Percentiles rank a stretch among this genome's conserved stretches.
Conservation (phyloP, 1,140 invertebrate species). For the Psilanteris sp. region DNA sequence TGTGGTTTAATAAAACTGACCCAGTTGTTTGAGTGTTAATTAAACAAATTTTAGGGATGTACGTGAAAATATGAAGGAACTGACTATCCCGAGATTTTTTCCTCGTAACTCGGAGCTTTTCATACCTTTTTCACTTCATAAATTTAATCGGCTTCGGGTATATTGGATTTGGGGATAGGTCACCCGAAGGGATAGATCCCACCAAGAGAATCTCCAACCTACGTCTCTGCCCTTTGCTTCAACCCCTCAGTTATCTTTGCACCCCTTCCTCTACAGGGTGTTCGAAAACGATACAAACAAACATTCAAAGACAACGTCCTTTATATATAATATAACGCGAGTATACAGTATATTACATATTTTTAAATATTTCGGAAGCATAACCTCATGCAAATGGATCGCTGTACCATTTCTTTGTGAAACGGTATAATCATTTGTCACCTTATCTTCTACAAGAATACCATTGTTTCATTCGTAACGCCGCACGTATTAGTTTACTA, state of each 20-base stretch:
- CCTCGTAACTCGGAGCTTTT: constrained; percentile 65
- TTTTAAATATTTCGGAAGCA: no score
- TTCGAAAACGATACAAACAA: no score
- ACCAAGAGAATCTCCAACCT: constrained; percentile 37
- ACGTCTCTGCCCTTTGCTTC: constrained; percentile 33
- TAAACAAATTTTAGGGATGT: constrained; percentile 29
- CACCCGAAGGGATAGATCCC: constrained; percentile 43
- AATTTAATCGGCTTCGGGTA: constrained; percentile 77
- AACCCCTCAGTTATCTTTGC: constrained; percentile 15
- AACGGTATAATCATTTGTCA: no score
- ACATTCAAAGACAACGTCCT: constrained; percentile 5
- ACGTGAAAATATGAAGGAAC: constrained; percentile 36
- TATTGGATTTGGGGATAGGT: constrained; percentile 74
- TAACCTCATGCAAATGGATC: no score
- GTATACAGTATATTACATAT: no score
- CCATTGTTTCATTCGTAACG: no score
- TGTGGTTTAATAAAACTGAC: constrained; percentile 15
- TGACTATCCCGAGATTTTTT: constrained; percentile 40
- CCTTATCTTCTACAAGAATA: no score
- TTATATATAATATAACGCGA: no score
- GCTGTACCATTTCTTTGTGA: no score
- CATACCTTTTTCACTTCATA: constrained; percentile 76
- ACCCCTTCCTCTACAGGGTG: constrained; percentile 10
- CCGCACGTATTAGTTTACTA: no score
- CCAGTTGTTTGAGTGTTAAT: constrained; percentile 12